Base-by-base conservation (phyloP, 2,797 vertebrate genomes). In the Lepus oiostolus region DNA sequence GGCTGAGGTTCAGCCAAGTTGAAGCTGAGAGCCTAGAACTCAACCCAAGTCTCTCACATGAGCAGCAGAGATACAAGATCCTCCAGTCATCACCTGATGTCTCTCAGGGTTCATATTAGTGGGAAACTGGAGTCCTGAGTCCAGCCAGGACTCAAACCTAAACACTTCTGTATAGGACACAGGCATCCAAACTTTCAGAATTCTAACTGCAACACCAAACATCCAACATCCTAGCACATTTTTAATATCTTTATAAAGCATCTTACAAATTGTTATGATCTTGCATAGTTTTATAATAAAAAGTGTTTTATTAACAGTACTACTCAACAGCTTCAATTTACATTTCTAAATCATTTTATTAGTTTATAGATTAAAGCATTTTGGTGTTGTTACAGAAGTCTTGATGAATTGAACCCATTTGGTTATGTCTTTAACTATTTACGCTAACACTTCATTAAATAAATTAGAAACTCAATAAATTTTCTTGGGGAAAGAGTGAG, bases 281-380 rank as follows among this genome's bases (percentile, higher is more conserved):
- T 52, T 42, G 1, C 7, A 60, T 30, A 87, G 5, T 87, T 85
- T 75, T 80, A 35, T 50, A 65, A 86, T 83, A 82, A 38, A 67
- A 92, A 54, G 17, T 79, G 62, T 93, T 79, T 2, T 28, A 58
- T n/a, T 62, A 93, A 71, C 12, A 87, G n/a, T 11, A 63, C 24
- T 58, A 11, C 32, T 79, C 47, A 82, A 52, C 17, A 79, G 85
- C n/a, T 95, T 92, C 68, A 92, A 85, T 95, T 94, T 85, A 90
- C 28, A 62, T 72, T 90, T 83, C 28, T 54, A 81, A 91, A 62
- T 22, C 28, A 92, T 63, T 80, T 60, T 67, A 65, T 84, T 35
- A 70, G 67, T 30, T 68, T 74, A 35, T 63, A 85, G 32, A 58
- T 28, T 38, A 81, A 88, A 38, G 7, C 3, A 47, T 82, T 88